These are phyloP conservation scores for Maniola hyperantus DNA, from an alignment of 2,888 invertebrate genomes.

Conservation along the genomic window DNA sequence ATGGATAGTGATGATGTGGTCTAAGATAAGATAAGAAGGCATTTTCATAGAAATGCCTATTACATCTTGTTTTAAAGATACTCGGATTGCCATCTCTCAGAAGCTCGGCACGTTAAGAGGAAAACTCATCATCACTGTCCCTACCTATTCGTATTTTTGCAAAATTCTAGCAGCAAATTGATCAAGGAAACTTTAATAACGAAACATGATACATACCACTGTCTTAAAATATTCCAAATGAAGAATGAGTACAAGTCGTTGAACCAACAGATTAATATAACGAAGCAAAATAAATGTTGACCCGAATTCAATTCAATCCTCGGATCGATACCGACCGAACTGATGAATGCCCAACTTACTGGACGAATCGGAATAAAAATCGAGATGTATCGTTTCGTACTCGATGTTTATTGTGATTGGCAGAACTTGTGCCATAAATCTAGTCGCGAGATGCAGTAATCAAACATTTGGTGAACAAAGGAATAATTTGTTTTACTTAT, in stretches of 20 bases:
- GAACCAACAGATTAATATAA: constrained; percentile 36
- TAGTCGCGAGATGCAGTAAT: constrained; percentile 33
- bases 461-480: constrained; percentile 13
- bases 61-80: no score
- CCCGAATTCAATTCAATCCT: constrained; percentile 50
- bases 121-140: no score
- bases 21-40: no score
- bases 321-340: constrained; percentile 54
- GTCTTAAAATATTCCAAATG: constrained; percentile 32
- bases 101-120: no score
- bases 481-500: not conserved
- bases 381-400: constrained; percentile 56
- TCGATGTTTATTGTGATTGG: constrained; percentile 66
- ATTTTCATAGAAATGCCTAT: no score
- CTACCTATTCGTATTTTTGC: no score
- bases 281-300: constrained; percentile 46
- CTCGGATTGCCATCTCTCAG: no score
- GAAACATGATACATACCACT: constrained; percentile 34
- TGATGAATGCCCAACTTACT: constrained; percentile 47
- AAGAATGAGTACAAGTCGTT: constrained; percentile 29
- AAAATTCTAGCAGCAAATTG: not conserved
- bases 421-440: constrained; percentile 54
- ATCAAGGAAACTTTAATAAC: not conserved
- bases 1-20: no score
- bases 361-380: constrained; percentile 61